A percentile compares a stretch with the other conserved stretches of the same genome.
These are phyloP conservation scores for Allobates femoralis DNA, from an alignment of 2,797 vertebrate genomes.

Conservation along the genomic window DNA sequence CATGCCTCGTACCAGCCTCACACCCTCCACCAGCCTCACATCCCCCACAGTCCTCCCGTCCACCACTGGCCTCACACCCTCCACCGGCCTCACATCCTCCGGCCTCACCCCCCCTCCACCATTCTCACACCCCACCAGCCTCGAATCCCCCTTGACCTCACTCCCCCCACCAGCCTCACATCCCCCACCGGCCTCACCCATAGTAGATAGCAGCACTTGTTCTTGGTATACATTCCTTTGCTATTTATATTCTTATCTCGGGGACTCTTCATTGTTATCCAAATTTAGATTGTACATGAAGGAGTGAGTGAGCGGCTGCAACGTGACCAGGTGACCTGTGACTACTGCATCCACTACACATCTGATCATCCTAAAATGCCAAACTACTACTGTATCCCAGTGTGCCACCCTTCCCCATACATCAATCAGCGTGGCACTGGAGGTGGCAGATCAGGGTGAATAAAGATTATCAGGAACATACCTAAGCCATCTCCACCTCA, in stretches of 20 bases:
- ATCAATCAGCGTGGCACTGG: not conserved
- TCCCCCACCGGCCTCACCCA: not conserved
- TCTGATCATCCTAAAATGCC: not conserved
- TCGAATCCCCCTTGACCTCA: not conserved
- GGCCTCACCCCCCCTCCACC: too few relatives aligned
- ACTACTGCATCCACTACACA: not conserved
- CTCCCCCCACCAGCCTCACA: not conserved
- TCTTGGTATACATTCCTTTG: slow-evolving; percentile 18
- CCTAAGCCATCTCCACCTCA: too few relatives aligned
- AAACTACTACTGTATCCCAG: not conserved
- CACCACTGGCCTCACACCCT: too few relatives aligned
- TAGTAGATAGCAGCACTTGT: not conserved
- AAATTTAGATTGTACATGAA: not conserved
- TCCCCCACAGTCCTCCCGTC: too few relatives aligned
- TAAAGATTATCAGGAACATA: too few relatives aligned
- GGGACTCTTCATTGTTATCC: not conserved
- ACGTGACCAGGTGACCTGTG: not conserved
- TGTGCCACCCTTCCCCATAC: not conserved
- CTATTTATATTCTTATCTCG: slow-evolving; percentile 52
- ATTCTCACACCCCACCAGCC: not conserved
- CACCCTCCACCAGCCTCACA: too few relatives aligned
- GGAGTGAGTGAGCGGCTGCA: not conserved
- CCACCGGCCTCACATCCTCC: too few relatives aligned
- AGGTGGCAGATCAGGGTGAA: not conserved
- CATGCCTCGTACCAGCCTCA: too few relatives aligned